A percentile compares a stretch with the other conserved stretches of the same genome.
Conservation (phyloP, 2,113 vertebrate genomes). For the Phyllostomus discolor region DNA sequence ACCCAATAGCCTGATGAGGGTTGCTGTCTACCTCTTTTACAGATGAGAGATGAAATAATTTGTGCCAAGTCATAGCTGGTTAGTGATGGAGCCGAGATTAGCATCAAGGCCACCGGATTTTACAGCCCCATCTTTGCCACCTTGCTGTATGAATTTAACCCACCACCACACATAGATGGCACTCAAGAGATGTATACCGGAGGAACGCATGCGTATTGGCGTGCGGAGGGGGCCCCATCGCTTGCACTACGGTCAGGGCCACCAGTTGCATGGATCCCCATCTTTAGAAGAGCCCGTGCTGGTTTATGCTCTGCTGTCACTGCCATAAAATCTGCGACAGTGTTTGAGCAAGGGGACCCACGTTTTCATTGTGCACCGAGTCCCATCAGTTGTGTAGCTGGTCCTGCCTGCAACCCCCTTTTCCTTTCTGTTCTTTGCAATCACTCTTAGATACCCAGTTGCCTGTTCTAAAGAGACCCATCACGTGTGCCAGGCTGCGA, state of each 20-base stretch:
- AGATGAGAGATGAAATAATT: background rate
- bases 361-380: background rate
- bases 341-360: background rate
- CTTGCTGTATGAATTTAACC: background rate
- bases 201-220: accelerated
- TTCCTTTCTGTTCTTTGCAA: background rate
- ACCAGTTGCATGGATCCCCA: background rate
- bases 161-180: accelerated
- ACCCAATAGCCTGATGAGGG: background rate
- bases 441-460: background rate
- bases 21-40: background rate
- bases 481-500: background rate
- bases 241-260: background rate
- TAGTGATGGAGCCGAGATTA: background rate
- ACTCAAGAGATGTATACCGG: background rate
- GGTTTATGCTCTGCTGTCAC: background rate
- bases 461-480: background rate
- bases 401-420: background rate
- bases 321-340: background rate
- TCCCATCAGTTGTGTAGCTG: background rate
- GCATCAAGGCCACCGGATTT: background rate
- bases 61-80: background rate
- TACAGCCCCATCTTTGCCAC: background rate
- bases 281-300: background rate
- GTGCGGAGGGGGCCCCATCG: background rate